A percentile compares a stretch with the other conserved stretches of the same genome.
Evolutionary conservation across 1,140 invertebrate species (phyloP).

Genomic region (Cephus cinctus): DNA sequence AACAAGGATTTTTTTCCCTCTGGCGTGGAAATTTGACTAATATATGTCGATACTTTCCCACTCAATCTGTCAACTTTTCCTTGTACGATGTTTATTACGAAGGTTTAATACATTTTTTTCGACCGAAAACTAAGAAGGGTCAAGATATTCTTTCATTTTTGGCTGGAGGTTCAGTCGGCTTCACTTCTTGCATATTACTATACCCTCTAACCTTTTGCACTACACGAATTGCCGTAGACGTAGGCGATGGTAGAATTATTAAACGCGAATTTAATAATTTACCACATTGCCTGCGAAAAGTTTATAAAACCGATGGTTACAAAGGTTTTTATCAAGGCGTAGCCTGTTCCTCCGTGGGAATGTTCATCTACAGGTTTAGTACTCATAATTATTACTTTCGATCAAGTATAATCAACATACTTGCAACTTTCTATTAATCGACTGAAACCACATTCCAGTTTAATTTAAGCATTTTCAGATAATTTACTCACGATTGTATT

Average conservation of each 20-base stretch:
- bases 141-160: conserved; percentile 63
- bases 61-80: conserved; percentile 72
- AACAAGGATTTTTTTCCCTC: neutral
- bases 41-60: conserved; percentile 68
- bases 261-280: conserved; percentile 65
- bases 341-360: conserved; percentile 62
- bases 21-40: conserved; percentile 27
- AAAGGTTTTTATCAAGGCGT: conserved; percentile 67
- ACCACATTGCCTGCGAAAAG: conserved; percentile 63
- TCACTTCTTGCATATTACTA: conserved; percentile 68
- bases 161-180: conserved; percentile 71
- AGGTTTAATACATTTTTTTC: conserved; percentile 59
- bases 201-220: conserved; percentile 56
- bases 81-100: conserved; percentile 66
- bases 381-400: too few relatives aligned
- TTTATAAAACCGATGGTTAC: conserved; percentile 62
- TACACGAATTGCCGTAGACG: conserved; percentile 49
- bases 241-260: conserved; percentile 56
- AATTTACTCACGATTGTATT: neutral
- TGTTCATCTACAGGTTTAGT: conserved; percentile 60
- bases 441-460: too few relatives aligned
- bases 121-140: conserved; percentile 65
- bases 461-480: conserved; percentile 29
- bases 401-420: too few relatives aligned
- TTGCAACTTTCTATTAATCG: too few relatives aligned